Evolutionary conservation across 2,888 invertebrate genomes (phyloP).

Genomic region (Platycnemis pennipes): DNA sequence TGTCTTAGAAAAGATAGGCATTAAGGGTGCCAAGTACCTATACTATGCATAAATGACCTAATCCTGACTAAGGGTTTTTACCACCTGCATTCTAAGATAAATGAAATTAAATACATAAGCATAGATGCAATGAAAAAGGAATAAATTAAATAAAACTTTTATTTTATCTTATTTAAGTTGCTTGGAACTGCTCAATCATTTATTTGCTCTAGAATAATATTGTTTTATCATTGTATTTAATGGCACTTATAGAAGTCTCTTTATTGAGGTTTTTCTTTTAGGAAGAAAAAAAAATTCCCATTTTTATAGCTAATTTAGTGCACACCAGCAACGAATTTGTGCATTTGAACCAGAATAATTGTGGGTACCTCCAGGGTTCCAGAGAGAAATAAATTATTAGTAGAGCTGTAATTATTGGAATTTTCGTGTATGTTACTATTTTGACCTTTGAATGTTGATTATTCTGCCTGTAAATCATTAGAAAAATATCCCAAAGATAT

Average conservation of each 20-base stretch:
- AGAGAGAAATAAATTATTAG: not conserved
- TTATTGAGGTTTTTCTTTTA: not conserved
- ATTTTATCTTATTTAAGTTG: conserved; percentile 8
- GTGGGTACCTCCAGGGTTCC: not conserved
- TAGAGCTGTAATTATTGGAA: no score
- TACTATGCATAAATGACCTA: not conserved
- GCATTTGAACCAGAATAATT: not conserved
- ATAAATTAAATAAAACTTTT: conserved; percentile 31
- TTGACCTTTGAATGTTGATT: not conserved
- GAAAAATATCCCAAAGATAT: not conserved
- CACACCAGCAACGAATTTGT: not conserved
- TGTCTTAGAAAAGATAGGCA: not conserved
- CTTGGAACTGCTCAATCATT: not conserved
- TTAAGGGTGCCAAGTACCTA: not conserved
- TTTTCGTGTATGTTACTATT: not conserved
- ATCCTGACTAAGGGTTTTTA: not conserved
- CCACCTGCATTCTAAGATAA: not conserved
- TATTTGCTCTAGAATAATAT: not conserved
- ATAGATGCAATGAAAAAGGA: not conserved
- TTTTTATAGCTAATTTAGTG: not conserved
- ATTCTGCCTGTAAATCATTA: not conserved
- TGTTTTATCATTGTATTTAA: not conserved
- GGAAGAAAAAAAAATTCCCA: not conserved
- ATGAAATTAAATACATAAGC: not conserved
- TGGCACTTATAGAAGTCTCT: not conserved